These are phyloP conservation scores for Germaria angustata DNA, from an alignment of 2,888 invertebrate genomes.

Conservation along the genomic window DNA sequence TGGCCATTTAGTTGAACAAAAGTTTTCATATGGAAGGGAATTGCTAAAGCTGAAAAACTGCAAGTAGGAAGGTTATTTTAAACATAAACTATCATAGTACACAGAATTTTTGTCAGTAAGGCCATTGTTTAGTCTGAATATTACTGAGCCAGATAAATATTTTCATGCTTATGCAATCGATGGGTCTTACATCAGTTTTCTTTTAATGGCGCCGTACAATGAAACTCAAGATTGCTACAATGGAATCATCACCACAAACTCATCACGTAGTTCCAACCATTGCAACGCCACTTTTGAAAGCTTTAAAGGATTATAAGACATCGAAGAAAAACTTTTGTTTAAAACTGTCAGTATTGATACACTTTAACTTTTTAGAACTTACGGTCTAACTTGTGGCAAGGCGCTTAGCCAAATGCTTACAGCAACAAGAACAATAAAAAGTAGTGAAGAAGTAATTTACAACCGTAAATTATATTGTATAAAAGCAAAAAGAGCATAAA, in stretches of 20 bases:
- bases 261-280: neutral
- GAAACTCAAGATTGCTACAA: neutral
- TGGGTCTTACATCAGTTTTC: neutral
- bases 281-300: neutral
- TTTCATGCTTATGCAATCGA: neutral
- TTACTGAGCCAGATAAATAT: neutral
- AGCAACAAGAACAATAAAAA: neutral
- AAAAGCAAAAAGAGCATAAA: neutral
- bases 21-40: neutral
- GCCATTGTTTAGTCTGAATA: no score
- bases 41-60: neutral
- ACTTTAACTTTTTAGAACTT: conserved; percentile 27
- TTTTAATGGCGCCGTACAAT: neutral
- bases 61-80: neutral
- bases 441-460: neutral
- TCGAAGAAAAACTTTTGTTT: conserved; percentile 44
- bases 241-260: neutral
- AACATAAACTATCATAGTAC: no score
- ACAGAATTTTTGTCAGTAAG: no score
- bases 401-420: conserved; percentile 3
- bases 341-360: conserved; percentile 50
- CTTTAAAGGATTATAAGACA: neutral
- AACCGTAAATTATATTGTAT: conserved; percentile 27
- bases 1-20: conserved; percentile 13
- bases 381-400: conserved; percentile 14